phyloP scores from a whole-genome alignment of 2,113 vertebrate species.

The Stictonetta naevosa region DNA sequence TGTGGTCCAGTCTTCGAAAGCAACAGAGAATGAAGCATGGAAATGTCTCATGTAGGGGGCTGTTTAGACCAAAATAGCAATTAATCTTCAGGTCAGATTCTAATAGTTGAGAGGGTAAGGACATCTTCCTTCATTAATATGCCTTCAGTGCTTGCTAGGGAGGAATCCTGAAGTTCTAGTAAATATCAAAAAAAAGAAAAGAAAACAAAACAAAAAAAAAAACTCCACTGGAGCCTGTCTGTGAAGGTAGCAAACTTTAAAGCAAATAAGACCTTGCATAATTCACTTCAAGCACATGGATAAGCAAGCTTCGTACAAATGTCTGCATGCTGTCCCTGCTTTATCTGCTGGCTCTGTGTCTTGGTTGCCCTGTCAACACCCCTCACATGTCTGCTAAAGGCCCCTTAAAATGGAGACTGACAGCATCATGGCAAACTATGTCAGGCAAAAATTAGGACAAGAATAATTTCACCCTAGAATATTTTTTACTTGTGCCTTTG shows the following conservation, averaged over 20 bases:
- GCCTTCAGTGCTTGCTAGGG: fast-evolving
- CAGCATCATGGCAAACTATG: not conserved
- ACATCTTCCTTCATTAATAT: not conserved
- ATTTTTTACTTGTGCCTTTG: not conserved
- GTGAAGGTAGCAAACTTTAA: not conserved
- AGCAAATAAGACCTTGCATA: not conserved
- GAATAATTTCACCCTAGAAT: not conserved
- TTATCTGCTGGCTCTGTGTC: not conserved
- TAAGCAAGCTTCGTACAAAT: not conserved
- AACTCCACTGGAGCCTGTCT: not conserved
- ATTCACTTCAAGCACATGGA: not conserved
- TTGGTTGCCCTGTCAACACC: not conserved
- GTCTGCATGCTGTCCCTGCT: not conserved
- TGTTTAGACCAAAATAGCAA: not conserved
- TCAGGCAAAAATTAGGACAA: not conserved
- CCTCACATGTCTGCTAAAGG: not conserved
- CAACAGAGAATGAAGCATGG: not conserved
- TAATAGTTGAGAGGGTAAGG: not conserved
- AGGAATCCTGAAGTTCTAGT: not conserved
- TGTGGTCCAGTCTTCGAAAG: not conserved
- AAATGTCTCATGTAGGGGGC: not conserved
- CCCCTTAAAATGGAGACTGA: not conserved
- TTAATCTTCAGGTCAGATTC: not conserved
- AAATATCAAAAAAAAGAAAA: not conserved
- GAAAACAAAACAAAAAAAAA: too few relatives aligned